These are phyloP conservation scores for Anthoscopus minutus DNA, from an alignment of 2,113 vertebrate genomes.

Conservation along the genomic window DNA sequence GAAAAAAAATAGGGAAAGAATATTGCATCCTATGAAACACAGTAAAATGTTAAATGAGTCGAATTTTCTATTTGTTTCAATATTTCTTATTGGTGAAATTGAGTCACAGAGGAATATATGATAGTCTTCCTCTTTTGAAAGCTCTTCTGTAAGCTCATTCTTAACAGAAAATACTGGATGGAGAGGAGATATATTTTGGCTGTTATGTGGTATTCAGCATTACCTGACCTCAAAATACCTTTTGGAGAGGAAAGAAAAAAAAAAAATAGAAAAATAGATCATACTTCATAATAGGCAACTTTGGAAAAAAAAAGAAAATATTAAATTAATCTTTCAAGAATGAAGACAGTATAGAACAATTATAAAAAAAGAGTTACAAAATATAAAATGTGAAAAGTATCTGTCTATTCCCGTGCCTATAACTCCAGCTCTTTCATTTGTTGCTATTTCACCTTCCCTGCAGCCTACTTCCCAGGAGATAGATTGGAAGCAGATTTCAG, in stretches of 20 bases:
- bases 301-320: background rate
- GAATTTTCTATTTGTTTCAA: background rate
- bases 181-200: background rate
- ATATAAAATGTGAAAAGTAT: background rate
- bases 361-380: background rate
- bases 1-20: accelerated
- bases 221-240: background rate
- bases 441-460: background rate
- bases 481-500: background rate
- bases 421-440: background rate
- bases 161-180: background rate
- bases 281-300: background rate
- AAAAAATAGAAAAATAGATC: background rate
- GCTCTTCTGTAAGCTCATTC: background rate
- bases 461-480: background rate
- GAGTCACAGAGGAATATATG: background rate
- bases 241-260: background rate
- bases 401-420: background rate
- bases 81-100: background rate
- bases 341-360: background rate
- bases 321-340: background rate
- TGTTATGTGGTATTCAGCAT: background rate
- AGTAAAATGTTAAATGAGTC: background rate
- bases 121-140: background rate
- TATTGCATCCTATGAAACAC: background rate